Evolutionary conservation across 1,140 invertebrate genomes (phyloP).

Genomic region (Saccostrea cuccullata): DNA sequence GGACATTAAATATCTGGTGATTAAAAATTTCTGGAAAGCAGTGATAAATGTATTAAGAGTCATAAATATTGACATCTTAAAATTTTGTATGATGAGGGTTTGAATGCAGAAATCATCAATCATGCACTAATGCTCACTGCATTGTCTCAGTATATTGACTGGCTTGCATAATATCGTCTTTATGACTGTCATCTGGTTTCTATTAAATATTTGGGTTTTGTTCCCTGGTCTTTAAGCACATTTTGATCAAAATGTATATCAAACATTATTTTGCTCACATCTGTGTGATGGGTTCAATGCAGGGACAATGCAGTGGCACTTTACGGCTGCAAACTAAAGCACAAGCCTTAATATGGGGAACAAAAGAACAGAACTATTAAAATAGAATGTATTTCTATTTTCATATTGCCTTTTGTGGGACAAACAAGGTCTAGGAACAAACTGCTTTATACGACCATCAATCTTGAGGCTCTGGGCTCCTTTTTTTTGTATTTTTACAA

Average conservation of each 20-base stretch:
- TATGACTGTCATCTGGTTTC: slow-evolving; percentile 30
- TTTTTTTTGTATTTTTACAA: slow-evolving; percentile 23
- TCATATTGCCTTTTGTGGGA: slow-evolving; percentile 22
- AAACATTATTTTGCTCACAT: slow-evolving; percentile 32
- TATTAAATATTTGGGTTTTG: slow-evolving; percentile 34
- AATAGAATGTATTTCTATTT: slow-evolving; percentile 37
- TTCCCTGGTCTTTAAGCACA: slow-evolving; percentile 8
- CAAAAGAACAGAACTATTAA: slow-evolving; percentile 21
- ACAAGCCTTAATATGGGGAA: slow-evolving; percentile 28
- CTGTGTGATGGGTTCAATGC: slow-evolving; percentile 29
- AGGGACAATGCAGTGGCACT: slow-evolving; percentile 24
- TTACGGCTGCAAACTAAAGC: slow-evolving; percentile 8
- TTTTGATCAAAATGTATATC: slow-evolving; percentile 37
- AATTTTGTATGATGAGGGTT: slow-evolving; percentile 11
- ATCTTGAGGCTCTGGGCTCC: background rate
- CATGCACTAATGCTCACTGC: slow-evolving; percentile 14
- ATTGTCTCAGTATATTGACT: slow-evolving; percentile 26
- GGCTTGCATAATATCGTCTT: slow-evolving; percentile 17
- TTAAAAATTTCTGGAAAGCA: slow-evolving; percentile 35
- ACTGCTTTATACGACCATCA: slow-evolving; percentile 5
- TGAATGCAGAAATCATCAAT: slow-evolving; percentile 15
- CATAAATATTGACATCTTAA: slow-evolving; percentile 32
- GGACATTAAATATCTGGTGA: slow-evolving; percentile 20
- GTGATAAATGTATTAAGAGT: slow-evolving; percentile 31
- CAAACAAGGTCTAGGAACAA: slow-evolving; percentile 22